A percentile compares a stretch with the other conserved stretches of the same genome.
These are phyloP conservation scores for Spodoptera picta DNA, from an alignment of 2,888 invertebrate genomes.

Conservation along the genomic window DNA sequence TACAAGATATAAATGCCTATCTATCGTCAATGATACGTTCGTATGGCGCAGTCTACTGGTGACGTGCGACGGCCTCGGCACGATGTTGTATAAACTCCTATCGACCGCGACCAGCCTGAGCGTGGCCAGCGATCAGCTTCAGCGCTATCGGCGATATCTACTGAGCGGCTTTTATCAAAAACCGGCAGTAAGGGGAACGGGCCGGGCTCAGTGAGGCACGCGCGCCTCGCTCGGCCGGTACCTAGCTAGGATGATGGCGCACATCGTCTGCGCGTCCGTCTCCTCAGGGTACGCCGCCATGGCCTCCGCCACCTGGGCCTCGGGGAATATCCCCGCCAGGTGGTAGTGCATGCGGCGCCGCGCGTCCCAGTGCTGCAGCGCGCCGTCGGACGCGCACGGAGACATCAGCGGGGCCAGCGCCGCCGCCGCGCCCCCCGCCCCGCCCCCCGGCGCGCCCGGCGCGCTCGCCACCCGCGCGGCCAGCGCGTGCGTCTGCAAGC, in stretches of 20 bases:
- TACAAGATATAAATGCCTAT: constrained; percentile 67
- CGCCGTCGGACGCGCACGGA: constrained; percentile 78
- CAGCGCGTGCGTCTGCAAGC: constrained; percentile 84
- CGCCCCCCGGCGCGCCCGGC: constrained; percentile 92
- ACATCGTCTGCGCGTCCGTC: constrained; percentile 96
- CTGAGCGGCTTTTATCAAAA: constrained; percentile 76
- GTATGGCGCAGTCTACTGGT: constrained; percentile 13
- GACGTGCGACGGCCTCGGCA: constrained; percentile 4
- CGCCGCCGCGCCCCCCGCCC: constrained; percentile 89
- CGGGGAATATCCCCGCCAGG: constrained; percentile 96
- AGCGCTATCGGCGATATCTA: constrained; percentile 60
- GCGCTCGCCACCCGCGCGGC: constrained; percentile 91
- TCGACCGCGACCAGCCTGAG: constrained; percentile 13
- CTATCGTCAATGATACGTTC: constrained; percentile 34
- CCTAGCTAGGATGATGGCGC: constrained; percentile 94
- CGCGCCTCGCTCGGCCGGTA: constrained; percentile 85
- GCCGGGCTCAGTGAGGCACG: constrained; percentile 64
- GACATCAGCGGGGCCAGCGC: constrained; percentile 77
- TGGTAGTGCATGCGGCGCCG: constrained; percentile 95
- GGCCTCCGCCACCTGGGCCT: constrained; percentile 95
- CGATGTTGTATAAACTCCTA: constrained; percentile 18
- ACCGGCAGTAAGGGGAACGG: constrained; percentile 69
- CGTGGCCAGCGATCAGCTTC: constrained; percentile 34
- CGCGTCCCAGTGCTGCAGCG: constrained; percentile 89
- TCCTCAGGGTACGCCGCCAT: constrained; percentile 97